Percentiles rank a stretch among this genome's conserved stretches.
Conservation (phyloP, 2,888 invertebrate species). For the Podabrus alpinus region DNA sequence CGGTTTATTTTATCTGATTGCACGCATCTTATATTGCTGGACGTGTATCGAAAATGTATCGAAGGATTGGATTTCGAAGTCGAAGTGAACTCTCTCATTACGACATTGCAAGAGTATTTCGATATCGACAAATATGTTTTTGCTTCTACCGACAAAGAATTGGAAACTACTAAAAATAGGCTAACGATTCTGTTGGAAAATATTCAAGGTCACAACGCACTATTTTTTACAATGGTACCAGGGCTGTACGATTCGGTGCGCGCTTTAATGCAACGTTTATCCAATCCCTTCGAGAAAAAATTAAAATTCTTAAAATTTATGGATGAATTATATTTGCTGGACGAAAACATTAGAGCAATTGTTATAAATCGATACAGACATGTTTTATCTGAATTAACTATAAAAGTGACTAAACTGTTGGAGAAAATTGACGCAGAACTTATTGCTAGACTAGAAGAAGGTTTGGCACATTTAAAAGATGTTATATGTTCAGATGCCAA, state of each 20-base stretch:
- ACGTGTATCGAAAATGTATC: background rate
- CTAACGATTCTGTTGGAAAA: background rate
- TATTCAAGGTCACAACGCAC: background rate
- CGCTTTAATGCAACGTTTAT: background rate
- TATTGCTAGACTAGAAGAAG: background rate
- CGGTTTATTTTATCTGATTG: slow-evolving; percentile 1
- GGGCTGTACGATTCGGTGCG: background rate
- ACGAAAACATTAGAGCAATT: background rate
- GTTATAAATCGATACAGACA: background rate
- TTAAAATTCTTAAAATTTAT: background rate
- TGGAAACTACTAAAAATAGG: background rate
- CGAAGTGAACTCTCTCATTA: background rate
- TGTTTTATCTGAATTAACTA: background rate
- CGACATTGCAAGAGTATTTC: background rate
- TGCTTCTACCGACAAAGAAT: slow-evolving; percentile 18
- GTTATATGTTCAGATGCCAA: background rate
- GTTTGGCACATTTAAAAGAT: too few relatives aligned
- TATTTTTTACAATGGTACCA: background rate
- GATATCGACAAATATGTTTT: slow-evolving; percentile 14
- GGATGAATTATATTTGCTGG: background rate
- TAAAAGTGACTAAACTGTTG: background rate
- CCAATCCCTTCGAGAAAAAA: background rate
- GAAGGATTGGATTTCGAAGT: background rate
- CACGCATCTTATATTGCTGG: background rate
- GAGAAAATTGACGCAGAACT: background rate